Percentiles rank a stretch among this genome's conserved stretches.
These are phyloP conservation scores for Heliothis peltigera DNA, from an alignment of 2,888 invertebrate species.

Conservation along the genomic window DNA sequence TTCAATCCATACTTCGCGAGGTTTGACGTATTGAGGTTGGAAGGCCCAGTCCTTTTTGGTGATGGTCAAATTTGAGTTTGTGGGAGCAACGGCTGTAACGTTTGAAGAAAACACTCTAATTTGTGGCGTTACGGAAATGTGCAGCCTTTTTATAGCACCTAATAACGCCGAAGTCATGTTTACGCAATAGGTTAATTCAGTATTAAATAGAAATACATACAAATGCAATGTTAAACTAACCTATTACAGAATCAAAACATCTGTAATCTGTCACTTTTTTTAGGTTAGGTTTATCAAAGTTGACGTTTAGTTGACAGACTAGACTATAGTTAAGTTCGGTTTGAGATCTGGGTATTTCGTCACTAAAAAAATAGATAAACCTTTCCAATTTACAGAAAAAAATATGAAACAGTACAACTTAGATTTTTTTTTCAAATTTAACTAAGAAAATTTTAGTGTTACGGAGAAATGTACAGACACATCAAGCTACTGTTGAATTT, in stretches of 20 bases:
- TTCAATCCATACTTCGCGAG: constrained; percentile 96
- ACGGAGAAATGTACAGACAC: no score
- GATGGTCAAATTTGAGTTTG: constrained; percentile 69
- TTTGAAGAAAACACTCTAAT: constrained; percentile 73
- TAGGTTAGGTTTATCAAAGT: constrained; percentile 19
- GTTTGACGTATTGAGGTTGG: constrained; percentile 89
- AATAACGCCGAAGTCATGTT: constrained; percentile 79
- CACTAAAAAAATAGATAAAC: no score
- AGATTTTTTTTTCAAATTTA: no score
- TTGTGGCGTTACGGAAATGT: constrained; percentile 73
- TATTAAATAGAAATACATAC: constrained; percentile 12
- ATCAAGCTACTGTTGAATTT: no score
- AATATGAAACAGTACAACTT: no score
- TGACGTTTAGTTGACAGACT: not conserved
- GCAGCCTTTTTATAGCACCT: constrained; percentile 80
- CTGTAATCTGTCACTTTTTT: constrained; percentile 37
- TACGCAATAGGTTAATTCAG: constrained; percentile 2
- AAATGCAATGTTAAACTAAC: constrained; percentile 22
- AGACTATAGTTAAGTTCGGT: not conserved
- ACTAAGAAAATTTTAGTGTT: no score
- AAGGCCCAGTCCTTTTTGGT: constrained; percentile 85
- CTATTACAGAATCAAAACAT: constrained; percentile 35
- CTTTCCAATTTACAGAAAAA: no score
- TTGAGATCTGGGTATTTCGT: no score
- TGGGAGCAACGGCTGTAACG: constrained; percentile 56